Base-by-base conservation (phyloP, 2,797 vertebrate species). In the Amazona ochrocephala region DNA sequence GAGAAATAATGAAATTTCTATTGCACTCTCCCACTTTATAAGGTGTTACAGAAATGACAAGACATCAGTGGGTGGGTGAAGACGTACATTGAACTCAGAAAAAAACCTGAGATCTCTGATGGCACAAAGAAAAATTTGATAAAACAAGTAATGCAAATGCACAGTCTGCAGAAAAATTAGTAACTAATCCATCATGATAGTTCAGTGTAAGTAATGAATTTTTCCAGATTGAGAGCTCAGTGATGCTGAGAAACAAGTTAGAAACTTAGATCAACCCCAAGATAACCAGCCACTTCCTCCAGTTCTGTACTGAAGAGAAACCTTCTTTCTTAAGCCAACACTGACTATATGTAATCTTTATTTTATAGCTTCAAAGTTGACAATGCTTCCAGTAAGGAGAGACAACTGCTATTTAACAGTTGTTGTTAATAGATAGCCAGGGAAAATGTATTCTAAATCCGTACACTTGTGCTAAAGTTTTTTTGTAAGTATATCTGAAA, bases 401-500 rank as follows among this genome's bases (percentile, higher is more conserved):
- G 91, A 1, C 2, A 87, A 73, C 30, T 45, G 11, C 15, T 60
- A 10, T 34, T 56, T 48, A 86, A 56, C 58, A 41, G 9, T 51
- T 77, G 67, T 82, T 15, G 17, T 17, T 68, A 61, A 60, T 87
- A 90, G 20, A 88, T 81, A 93, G 16, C 11, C 45, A 91, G 70
- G 51, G 81, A 65, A 94, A 84, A 88, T 93, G 58, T 85, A 75
- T 95, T 92, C 48, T 44, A 83, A 45, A 72, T 77, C 61, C 61
- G 42, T 87, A 23, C 37, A 11, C 23, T 65, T 66, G 75, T 71
- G 68, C 51, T 77, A 90, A 94, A 48, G 6, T 7, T 53, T 94
- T 96, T 92, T 53, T 91, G 9, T 60, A 87, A 87, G 21, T 81
- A 24, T 84, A 51, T 84, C 45, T 92, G 88, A 86, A 96, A 95